Evolutionary conservation across 2,888 invertebrate species (phyloP).

Genomic region (Cantharis rufa): DNA sequence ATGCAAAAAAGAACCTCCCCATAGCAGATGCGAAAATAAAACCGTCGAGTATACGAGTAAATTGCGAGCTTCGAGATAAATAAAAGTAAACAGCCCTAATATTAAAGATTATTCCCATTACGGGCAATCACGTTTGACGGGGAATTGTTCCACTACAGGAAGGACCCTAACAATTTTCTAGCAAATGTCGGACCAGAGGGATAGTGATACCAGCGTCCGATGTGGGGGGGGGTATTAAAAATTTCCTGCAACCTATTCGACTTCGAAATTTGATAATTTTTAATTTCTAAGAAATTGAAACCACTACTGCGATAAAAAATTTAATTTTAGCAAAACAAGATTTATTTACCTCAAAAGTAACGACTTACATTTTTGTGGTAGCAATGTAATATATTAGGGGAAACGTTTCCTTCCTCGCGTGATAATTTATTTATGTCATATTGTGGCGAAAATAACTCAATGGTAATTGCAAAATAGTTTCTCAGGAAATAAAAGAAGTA

Average conservation of each 20-base stretch:
- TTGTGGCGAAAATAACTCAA: not conserved
- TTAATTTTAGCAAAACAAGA: not conserved
- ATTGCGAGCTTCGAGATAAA: not conserved
- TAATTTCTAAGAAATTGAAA: not conserved
- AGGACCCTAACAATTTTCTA: not conserved
- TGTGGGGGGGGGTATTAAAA: not conserved
- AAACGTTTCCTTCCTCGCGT: not conserved
- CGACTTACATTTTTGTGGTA: not conserved
- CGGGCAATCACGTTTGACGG: not conserved
- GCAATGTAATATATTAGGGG: not conserved
- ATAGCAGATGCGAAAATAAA: not conserved
- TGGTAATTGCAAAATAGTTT: not conserved
- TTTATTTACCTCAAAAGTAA: not conserved
- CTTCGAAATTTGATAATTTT: not conserved
- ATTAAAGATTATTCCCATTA: not conserved
- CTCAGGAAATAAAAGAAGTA: not conserved
- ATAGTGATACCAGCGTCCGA: not conserved
- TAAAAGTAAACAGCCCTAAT: not conserved
- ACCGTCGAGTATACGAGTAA: not conserved
- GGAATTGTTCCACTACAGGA: not conserved
- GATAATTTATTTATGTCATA: not conserved
- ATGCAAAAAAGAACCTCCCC: not conserved
- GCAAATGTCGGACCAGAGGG: not conserved
- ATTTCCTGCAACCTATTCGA: not conserved
- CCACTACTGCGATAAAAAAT: not conserved